Evolutionary conservation across 2,797 vertebrate species (phyloP), one percentile per base, ranked within the genome.

Genomic region (Spondyliosoma cantharus): DNA sequence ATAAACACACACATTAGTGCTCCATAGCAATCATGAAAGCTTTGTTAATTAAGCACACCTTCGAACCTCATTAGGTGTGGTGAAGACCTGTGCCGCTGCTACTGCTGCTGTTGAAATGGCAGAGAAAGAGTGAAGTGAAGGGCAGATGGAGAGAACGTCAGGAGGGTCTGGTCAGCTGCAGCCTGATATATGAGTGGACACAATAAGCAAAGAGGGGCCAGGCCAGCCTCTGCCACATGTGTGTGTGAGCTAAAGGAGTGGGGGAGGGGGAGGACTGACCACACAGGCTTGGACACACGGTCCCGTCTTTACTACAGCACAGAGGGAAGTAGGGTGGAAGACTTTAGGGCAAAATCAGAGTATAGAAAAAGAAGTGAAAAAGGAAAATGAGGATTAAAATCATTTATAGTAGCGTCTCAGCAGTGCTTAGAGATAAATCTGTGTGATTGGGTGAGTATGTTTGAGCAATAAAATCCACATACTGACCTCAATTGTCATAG

Each of bases 141-240:
- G 91, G 88, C 91, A 94, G 91, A 93, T 91, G 90, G 92, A 89
- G 84, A 82, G 87, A 89, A 91, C 85, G 14, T 66, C 43, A 82
- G 76, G 80, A 90, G 81, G 83, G 78, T 91, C 87, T 89, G 92
- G 92, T 94, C 93, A 94, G 90, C 93, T 93, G 93, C 92, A 92
- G 91, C 82, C 94, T 96, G 96, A 96, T 96, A 94, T 95, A 96
- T 91, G 95, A 92, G 93, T 80, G 91, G 94, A 90, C 84, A 88
- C 93, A 91, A 93, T 94, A 91, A 94, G 92, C 87, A 83, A 73
- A 87, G 86, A 89, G 89, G 81, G 89, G 87, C 86, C 81, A 78
- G 89, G 68, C 81, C 79, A 53, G 83, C 91, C 82, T 87, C 81
- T 87, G 83, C 87, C 90, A 93, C 90, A 89, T 92, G 90, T 91